These are phyloP conservation scores for Atrichornis clamosus DNA, from an alignment of 2,113 vertebrate genomes.

Conservation along the genomic window DNA sequence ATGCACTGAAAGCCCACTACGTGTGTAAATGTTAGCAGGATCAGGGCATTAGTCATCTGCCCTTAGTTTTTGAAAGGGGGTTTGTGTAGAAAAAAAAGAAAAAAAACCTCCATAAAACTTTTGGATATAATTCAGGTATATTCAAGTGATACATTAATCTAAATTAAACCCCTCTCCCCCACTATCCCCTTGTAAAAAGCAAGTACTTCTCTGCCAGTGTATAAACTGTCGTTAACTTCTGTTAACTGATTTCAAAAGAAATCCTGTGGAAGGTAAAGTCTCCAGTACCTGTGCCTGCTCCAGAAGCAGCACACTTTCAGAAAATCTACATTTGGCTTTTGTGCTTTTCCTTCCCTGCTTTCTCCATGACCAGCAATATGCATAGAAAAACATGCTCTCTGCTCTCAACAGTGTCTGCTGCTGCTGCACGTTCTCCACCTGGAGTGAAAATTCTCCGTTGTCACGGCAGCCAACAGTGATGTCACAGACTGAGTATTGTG, in stretches of 20 bases:
- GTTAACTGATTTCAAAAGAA: not conserved
- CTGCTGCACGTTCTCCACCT: not conserved
- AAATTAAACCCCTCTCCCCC: not conserved
- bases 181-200: not conserved
- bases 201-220: not conserved
- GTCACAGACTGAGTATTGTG: not conserved
- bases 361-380: not conserved
- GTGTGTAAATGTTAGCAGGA: not conserved
- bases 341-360: not conserved
- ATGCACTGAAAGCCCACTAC: not conserved
- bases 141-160: not conserved
- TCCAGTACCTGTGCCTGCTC: not conserved
- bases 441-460: not conserved
- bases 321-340: not conserved
- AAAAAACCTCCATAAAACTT: not conserved
- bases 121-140: not conserved
- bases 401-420: not conserved
- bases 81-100: not conserved
- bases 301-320: not conserved
- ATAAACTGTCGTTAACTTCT: not conserved
- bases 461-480: not conserved
- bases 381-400: not conserved
- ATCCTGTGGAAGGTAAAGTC: not conserved
- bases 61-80: not conserved
- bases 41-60: not conserved